Base-by-base conservation (phyloP, 2,888 invertebrate genomes). In the Dusona sp. region DNA sequence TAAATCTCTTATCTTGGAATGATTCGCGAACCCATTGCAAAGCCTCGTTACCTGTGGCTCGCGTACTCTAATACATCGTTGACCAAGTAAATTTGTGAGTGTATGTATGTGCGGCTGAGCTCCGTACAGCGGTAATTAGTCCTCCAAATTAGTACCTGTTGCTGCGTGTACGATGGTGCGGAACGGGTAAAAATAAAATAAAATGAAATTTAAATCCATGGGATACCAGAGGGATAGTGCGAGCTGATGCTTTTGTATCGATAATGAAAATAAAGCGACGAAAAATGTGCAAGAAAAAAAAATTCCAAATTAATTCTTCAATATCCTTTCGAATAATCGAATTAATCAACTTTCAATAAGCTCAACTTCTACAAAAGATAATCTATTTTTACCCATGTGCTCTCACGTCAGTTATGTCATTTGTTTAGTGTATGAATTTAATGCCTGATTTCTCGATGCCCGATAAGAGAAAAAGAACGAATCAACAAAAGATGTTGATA, bases 111-210 rank as follows among this genome's bases (percentile, higher is more conserved):
- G 45, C 57, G 48, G 51, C 38, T 74, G 36, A 64, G 51, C 73
- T 68, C 29, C 22, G 79, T 42, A 51, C 68, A 65, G 48, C 65
- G 81, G 78, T 88, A 88, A 90, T 90, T 90, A 89, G 87, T 83
- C 75, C 78, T 78, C 80, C 65, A 84, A 90, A 90, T 90, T 88
- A 88, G 88, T 88, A 91, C 91, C 91, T 91, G 91, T 91, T 91
- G 81, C 81, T 82, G 90, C 90, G 85, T 87, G 79, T 25, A 61
- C 67, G 72, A 54, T 79, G 67, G 83, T 79, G 65, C 65, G 57
- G 72, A 79, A 65, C 42, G 51, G 72, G 36, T 13, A 38, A 25
- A 78, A 61, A 77, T 61, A 75, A 67, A 70, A 75, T 22, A 68
- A 70, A 33, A 57, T 25, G 25, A 36, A 70, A 61, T 22, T 3